phyloP scores from a whole-genome alignment of 2,888 invertebrate species.

The Choreutis nemorana region DNA sequence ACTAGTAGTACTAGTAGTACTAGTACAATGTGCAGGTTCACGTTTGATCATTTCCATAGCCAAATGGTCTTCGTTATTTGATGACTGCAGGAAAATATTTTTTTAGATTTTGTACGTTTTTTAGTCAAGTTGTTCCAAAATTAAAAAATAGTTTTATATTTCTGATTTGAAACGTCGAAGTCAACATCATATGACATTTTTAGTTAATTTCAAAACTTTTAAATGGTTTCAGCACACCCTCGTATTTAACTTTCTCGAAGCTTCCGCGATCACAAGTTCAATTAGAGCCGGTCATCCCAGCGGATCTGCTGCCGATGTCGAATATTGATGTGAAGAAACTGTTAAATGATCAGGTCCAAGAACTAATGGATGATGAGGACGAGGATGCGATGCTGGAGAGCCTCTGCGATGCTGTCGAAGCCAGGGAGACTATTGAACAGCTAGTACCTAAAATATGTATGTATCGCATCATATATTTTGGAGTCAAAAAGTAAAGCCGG shows the following conservation, averaged over 20 bases:
- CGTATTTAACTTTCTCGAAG: slow-evolving; percentile 35
- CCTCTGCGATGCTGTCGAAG: slow-evolving; percentile 36
- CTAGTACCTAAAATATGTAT: slow-evolving; percentile 43
- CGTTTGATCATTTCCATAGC: too few species aligned
- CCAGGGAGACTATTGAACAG: slow-evolving; percentile 36
- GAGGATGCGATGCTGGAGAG: slow-evolving; percentile 19
- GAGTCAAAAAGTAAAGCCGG: too few species aligned
- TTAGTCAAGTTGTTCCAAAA: too few species aligned
- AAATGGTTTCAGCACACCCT: slow-evolving; percentile 30
- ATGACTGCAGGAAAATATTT: background rate
- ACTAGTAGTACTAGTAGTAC: too few species aligned
- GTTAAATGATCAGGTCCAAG: slow-evolving; percentile 16
- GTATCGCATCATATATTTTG: too few species aligned
- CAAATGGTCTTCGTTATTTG: too few species aligned
- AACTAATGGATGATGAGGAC: slow-evolving; percentile 11
- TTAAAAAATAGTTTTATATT: too few species aligned
- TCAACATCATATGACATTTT: too few species aligned
- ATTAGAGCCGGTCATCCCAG: slow-evolving; percentile 34
- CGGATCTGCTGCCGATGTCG: slow-evolving; percentile 33
- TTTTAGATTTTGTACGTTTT: too few species aligned
- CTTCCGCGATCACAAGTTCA: slow-evolving; percentile 17
- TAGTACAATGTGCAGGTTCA: too few species aligned
- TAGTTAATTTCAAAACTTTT: too few species aligned
- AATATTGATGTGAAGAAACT: slow-evolving; percentile 28
- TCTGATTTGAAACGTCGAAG: too few species aligned